phyloP scores from a whole-genome alignment of 2,888 invertebrate genomes.

The Aphidoletes aphidimyza region DNA sequence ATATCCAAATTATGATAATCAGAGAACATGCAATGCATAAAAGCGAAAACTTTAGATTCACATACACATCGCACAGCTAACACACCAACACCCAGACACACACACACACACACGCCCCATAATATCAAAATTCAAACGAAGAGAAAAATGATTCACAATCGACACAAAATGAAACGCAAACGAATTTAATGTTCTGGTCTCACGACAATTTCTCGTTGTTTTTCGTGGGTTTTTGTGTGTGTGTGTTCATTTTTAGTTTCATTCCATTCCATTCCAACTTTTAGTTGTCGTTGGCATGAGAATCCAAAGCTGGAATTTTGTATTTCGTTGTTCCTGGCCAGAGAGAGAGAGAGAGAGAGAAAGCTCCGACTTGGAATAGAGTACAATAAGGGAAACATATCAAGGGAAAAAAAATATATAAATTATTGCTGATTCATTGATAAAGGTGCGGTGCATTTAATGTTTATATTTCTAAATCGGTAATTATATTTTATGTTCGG shows the following conservation, averaged over 20 bases:
- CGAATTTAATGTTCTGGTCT: constrained; percentile 33
- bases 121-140: background rate
- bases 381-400: background rate
- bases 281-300: background rate
- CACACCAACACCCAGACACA: background rate
- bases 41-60: background rate
- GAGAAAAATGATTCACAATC: constrained; percentile 45
- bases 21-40: constrained; percentile 46
- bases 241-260: background rate
- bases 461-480: constrained; percentile 51
- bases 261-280: background rate
- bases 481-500: constrained; percentile 47
- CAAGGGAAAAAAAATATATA: constrained; percentile 1
- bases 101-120: background rate
- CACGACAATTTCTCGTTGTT: constrained; percentile 6
- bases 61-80: too few relatives aligned
- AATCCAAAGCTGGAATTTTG: too few relatives aligned
- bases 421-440: constrained; percentile 43
- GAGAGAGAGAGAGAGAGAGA: background rate
- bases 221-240: too few relatives aligned
- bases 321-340: background rate
- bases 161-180: constrained; percentile 39
- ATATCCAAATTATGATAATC: constrained; percentile 47
- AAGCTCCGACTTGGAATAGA: too few relatives aligned
- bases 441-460: constrained; percentile 51